Percentiles rank a stretch among this genome's conserved stretches.
Evolutionary conservation across 2,113 vertebrate genomes (phyloP).

Genomic region (Formicarius rufipectus): DNA sequence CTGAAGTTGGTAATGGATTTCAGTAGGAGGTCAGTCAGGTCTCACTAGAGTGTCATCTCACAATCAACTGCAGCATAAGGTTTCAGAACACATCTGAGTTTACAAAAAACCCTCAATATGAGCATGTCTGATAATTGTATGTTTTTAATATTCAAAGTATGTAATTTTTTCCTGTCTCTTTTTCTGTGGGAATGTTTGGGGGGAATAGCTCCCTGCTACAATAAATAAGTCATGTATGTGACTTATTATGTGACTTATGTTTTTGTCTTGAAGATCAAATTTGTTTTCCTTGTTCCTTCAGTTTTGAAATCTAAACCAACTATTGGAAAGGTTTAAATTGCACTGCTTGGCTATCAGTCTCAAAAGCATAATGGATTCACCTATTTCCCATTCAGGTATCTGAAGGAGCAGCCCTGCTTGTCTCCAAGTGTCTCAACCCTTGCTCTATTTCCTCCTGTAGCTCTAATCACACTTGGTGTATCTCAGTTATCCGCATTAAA

Average conservation of each 20-base stretch:
- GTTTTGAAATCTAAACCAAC: neutral
- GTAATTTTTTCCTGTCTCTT: neutral
- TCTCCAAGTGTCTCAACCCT: neutral
- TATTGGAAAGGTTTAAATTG: neutral
- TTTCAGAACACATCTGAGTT: neutral
- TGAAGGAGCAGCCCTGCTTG: neutral
- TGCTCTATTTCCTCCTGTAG: neutral
- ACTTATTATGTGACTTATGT: too few relatives aligned
- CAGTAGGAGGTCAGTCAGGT: neutral
- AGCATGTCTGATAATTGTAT: neutral
- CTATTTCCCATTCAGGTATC: neutral
- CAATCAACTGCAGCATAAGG: neutral
- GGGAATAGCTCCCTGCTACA: neutral
- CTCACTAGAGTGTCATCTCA: neutral
- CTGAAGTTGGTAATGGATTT: neutral
- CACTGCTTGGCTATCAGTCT: neutral
- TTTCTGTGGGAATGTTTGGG: neutral
- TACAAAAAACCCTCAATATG: neutral
- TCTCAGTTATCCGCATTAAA: neutral
- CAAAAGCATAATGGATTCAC: fast-evolving
- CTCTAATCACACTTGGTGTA: neutral
- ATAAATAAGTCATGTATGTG: neutral
- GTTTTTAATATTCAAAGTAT: neutral
- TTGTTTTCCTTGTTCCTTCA: neutral
- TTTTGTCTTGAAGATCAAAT: neutral